Conservation (phyloP, 2,888 invertebrate genomes). For the Heteromyza rotundicornis region DNA sequence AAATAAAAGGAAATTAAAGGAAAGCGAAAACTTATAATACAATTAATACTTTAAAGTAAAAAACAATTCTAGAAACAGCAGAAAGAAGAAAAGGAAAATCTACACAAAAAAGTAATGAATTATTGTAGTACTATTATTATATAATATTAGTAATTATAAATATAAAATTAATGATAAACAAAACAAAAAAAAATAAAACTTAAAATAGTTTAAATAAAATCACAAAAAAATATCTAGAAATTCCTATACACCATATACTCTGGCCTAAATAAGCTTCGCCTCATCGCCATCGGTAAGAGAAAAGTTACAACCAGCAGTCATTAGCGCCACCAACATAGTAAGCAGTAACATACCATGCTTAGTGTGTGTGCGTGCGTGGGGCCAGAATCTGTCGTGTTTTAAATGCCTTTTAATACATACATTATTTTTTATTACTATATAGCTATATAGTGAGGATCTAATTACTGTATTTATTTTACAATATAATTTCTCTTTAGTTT, state of each 20-base stretch:
- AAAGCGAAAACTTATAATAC: not conserved
- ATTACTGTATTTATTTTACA: constrained; percentile 12
- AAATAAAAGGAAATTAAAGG: not conserved
- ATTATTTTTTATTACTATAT: constrained; percentile 22
- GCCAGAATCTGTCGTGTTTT: not conserved
- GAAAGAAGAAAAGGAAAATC: constrained; percentile 19
- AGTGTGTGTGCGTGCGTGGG: no score
- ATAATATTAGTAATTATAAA: constrained; percentile 34
- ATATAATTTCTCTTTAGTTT: constrained; percentile 9
- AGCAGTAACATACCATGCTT: no score
- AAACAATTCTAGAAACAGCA: constrained; percentile 17
- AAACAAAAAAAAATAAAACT: constrained; percentile 24
- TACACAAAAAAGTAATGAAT: constrained; percentile 36
- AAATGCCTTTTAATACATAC: constrained; percentile 22
- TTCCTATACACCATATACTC: not conserved
- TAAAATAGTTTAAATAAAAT: constrained; percentile 31
- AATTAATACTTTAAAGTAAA: constrained; percentile 26
- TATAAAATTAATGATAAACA: constrained; percentile 27
- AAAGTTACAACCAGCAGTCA: not conserved
- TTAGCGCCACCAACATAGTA: not conserved
- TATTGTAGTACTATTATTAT: constrained; percentile 37
- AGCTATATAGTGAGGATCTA: constrained; percentile 1
- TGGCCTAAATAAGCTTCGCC: no score
- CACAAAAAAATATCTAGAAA: constrained; percentile 20
- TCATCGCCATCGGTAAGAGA: not conserved